These are phyloP conservation scores for Tortrix viridana DNA, from an alignment of 2,888 invertebrate species.

Conservation along the genomic window DNA sequence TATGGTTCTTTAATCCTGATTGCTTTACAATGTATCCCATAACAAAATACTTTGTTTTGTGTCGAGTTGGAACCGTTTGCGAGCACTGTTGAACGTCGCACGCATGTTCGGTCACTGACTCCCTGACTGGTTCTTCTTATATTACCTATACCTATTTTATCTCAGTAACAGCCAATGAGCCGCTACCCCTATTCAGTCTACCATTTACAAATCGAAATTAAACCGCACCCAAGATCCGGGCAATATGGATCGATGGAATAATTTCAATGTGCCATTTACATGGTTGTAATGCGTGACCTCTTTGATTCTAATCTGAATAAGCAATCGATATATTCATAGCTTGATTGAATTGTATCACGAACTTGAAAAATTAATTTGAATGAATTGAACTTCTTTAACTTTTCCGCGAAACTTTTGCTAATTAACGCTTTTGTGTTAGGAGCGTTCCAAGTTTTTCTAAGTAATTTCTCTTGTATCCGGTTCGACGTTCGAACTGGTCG, in stretches of 20 bases:
- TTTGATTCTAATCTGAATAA: slow-evolving; percentile 6
- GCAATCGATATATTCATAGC: slow-evolving; percentile 14
- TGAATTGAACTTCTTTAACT: slow-evolving; percentile 8
- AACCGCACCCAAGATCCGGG: neutral
- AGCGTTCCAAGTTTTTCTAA: slow-evolving; percentile 44
- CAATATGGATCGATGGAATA: slow-evolving; percentile 19
- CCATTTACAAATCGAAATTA: slow-evolving; percentile 13
- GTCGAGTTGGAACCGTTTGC: slow-evolving; percentile 13
- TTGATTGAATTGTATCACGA: neutral
- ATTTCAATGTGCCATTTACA: slow-evolving; percentile 5
- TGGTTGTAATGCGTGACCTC: slow-evolving; percentile 1
- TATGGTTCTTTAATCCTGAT: too few relatives aligned
- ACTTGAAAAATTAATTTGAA: slow-evolving; percentile 22
- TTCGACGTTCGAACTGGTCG: slow-evolving; percentile 47
- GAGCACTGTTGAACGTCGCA: slow-evolving; percentile 6
- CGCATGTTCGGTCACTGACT: slow-evolving; percentile 35
- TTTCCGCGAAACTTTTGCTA: slow-evolving; percentile 24
- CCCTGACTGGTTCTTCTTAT: slow-evolving; percentile 64
- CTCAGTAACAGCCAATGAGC: slow-evolving; percentile 6
- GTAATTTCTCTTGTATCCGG: slow-evolving; percentile 60
- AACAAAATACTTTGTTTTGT: slow-evolving; percentile 10
- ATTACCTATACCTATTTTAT: slow-evolving; percentile 50
- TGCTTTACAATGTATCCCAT: too few relatives aligned
- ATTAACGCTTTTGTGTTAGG: slow-evolving; percentile 27
- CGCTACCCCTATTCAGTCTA: neutral